Percentiles rank a stretch among this genome's conserved stretches.
phyloP scores from a whole-genome alignment of 2,888 invertebrate species.

The Lasioglossum calceatum region DNA sequence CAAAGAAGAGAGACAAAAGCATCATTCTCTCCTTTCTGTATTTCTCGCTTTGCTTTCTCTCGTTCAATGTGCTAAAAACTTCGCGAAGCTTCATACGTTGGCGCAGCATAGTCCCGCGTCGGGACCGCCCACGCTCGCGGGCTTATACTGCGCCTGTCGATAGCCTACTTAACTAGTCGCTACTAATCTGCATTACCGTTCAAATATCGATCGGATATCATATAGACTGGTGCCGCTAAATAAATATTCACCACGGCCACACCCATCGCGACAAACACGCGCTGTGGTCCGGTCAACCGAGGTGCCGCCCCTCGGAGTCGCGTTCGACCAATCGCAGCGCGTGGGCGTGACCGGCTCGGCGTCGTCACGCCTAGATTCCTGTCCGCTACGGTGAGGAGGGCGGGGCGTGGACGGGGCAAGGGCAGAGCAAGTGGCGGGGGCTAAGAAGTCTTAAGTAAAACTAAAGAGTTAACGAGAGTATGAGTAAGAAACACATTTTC shows the following conservation, averaged over 20 bases:
- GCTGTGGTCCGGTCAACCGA: not conserved
- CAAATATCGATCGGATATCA: not conserved
- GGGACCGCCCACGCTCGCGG: not conserved
- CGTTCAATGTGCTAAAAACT: not conserved
- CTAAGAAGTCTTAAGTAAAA: slow-evolving; percentile 40
- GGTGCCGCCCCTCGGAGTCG: not conserved
- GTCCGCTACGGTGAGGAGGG: slow-evolving; percentile 12
- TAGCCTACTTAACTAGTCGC: not conserved
- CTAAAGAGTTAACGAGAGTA: slow-evolving; percentile 46
- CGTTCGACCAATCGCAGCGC: not conserved
- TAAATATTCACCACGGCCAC: not conserved
- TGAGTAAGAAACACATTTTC: slow-evolving; percentile 50
- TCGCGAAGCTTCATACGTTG: not conserved
- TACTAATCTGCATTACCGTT: not conserved
- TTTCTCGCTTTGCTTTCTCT: not conserved
- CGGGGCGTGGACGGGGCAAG: not conserved
- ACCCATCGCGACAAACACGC: not conserved
- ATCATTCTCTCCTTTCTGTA: not conserved
- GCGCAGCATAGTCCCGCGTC: not conserved
- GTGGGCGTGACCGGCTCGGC: not conserved
- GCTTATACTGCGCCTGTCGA: not conserved
- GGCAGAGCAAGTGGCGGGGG: not conserved
- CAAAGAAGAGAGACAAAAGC: not conserved
- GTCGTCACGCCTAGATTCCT: slow-evolving; percentile 22
- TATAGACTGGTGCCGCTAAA: slow-evolving; percentile 1